phyloP scores from a whole-genome alignment of 2,797 vertebrate genomes.

The Dipus sagitta region DNA sequence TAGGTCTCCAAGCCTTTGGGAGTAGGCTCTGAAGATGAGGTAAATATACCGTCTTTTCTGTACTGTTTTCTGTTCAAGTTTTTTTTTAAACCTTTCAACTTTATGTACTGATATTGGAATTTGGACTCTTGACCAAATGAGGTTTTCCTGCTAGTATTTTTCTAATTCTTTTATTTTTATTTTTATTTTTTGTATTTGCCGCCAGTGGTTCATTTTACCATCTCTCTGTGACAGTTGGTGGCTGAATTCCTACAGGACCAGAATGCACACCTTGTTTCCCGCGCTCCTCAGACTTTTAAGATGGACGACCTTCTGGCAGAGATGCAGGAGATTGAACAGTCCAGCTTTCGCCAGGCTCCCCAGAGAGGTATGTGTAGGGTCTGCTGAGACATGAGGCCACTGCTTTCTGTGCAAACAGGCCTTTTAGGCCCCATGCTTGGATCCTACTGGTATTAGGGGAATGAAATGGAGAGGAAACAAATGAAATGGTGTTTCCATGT shows the following conservation, averaged over 20 bases:
- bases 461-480: constrained; percentile 13
- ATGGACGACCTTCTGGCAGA: constrained; percentile 99
- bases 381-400: background rate
- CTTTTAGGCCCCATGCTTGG: background rate
- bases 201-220: background rate
- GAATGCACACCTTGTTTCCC: constrained; percentile 90
- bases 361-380: constrained; percentile 92
- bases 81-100: constrained; percentile 32
- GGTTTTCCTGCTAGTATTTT: background rate
- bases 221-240: constrained; percentile 91
- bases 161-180: background rate
- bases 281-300: constrained; percentile 96
- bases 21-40: constrained; percentile 96
- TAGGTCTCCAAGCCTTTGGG: constrained; percentile 95
- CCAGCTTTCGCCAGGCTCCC: constrained; percentile 96
- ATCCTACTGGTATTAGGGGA: background rate
- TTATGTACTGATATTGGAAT: background rate
- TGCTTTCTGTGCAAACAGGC: background rate
- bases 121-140: background rate
- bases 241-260: constrained; percentile 96
- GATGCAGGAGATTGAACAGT: constrained; percentile 99
- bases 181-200: background rate
- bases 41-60: constrained; percentile 79
- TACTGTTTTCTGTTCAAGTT: background rate
- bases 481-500: background rate